These are phyloP conservation scores for Nephrotoma appendiculata DNA, from an alignment of 2,888 invertebrate genomes.

Conservation along the genomic window DNA sequence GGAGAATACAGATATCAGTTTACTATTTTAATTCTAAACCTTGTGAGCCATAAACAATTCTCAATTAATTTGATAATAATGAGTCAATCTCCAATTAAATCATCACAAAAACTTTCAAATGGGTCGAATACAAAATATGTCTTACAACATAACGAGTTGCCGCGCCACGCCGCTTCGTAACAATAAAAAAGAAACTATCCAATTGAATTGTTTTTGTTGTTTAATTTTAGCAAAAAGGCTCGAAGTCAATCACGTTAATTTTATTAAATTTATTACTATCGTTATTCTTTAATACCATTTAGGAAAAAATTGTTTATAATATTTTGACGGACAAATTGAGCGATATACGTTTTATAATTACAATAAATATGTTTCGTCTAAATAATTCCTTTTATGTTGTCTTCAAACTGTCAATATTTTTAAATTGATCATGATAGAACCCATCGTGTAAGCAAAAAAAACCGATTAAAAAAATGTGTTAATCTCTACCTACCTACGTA, in stretches of 20 bases:
- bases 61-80: too few species aligned
- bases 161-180: not conserved
- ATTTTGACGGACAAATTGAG: not conserved
- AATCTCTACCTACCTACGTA: not conserved
- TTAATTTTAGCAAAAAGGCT: not conserved
- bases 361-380: not conserved
- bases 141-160: not conserved
- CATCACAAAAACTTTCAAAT: not conserved
- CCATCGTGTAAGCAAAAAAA: not conserved
- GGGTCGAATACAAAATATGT: not conserved
- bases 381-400: not conserved
- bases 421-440: not conserved
- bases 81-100: not conserved
- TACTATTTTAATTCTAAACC: too few species aligned
- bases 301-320: not conserved
- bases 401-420: not conserved
- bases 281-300: not conserved
- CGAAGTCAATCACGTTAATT: not conserved
- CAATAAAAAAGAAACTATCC: not conserved
- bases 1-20: too few species aligned
- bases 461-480: not conserved
- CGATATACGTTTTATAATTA: not conserved
- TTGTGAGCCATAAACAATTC: too few species aligned
- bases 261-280: not conserved
- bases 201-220: not conserved